Evolutionary conservation across 2,113 vertebrate genomes (phyloP).

Genomic region (Prolemur simus): DNA sequence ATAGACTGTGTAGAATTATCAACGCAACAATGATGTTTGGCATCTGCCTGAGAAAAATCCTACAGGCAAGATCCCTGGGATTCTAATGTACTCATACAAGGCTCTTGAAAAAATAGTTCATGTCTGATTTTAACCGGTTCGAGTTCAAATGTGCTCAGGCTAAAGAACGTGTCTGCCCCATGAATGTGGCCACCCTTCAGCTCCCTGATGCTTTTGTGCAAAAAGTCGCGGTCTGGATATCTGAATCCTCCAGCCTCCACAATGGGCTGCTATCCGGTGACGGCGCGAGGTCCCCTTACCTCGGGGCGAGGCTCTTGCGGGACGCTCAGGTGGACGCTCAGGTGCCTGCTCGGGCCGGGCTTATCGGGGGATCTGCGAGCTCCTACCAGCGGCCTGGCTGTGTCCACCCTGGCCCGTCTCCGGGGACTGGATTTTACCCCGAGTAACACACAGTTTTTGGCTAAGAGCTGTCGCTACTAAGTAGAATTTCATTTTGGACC

Average conservation of each 20-base stretch:
- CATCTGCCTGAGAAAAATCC: not conserved
- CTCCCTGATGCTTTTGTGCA: conserved; percentile 51
- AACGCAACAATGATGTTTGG: not conserved
- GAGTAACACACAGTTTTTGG: accelerated
- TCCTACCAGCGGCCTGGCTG: not conserved
- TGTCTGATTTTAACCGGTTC: not conserved
- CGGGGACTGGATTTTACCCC: not conserved
- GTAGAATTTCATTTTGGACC: not conserved
- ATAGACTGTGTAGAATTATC: not conserved
- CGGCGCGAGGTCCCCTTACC: conserved; percentile 78
- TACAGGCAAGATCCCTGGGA: not conserved
- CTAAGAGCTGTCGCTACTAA: not conserved
- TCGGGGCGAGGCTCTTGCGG: conserved; percentile 59
- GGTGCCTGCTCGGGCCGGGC: not conserved
- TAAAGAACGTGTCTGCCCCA: not conserved
- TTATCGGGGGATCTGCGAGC: conserved; percentile 47
- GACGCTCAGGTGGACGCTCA: conserved; percentile 4
- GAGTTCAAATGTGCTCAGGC: not conserved
- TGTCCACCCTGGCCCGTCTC: not conserved
- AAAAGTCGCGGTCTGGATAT: conserved; percentile 76
- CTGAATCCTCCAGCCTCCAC: conserved; percentile 76
- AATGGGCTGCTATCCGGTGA: conserved; percentile 78
- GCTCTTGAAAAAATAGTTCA: not conserved
- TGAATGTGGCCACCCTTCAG: conserved; percentile 52
- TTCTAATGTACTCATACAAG: not conserved